A percentile compares a stretch with the other conserved stretches of the same genome.
Evolutionary conservation across 2,888 invertebrate genomes (phyloP).

Genomic region (Heliconius erato): DNA sequence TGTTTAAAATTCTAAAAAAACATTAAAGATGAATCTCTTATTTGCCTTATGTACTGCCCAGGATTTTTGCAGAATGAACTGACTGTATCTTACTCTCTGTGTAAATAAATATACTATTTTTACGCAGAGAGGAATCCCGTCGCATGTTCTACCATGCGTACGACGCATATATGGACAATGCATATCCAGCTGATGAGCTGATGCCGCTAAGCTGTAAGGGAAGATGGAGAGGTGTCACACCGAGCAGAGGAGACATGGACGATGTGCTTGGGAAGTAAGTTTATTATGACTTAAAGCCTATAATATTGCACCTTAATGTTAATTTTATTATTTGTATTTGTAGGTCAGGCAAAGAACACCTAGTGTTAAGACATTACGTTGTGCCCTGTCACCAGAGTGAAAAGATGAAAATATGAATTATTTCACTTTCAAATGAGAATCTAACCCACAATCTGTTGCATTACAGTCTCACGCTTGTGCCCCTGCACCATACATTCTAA

Average conservation of each 20-base stretch:
- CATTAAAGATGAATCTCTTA: too few species aligned
- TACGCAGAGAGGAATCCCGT: constrained; percentile 92
- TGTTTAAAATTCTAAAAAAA: too few species aligned
- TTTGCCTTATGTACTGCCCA: too few species aligned
- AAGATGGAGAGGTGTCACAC: constrained; percentile 94
- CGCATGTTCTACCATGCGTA: constrained; percentile 99
- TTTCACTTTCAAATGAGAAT: too few species aligned
- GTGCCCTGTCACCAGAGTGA: too few species aligned
- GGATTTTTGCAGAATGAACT: too few species aligned
- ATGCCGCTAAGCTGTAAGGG: constrained; percentile 99
- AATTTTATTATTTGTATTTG: not conserved
- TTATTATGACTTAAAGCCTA: not conserved
- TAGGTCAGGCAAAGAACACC: not conserved
- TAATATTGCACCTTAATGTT: not conserved
- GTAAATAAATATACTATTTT: not conserved
- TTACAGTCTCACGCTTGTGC: too few species aligned
- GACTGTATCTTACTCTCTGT: too few species aligned
- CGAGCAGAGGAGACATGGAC: constrained; percentile 97
- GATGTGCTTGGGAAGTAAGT: constrained; percentile 98
- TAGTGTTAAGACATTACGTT: too few species aligned
- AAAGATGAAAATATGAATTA: too few species aligned
- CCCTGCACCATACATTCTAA: too few species aligned
- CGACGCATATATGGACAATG: constrained; percentile 97
- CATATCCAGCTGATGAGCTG: constrained; percentile 99
- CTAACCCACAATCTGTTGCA: too few species aligned